A percentile compares a stretch with the other conserved stretches of the same genome.
phyloP scores from a whole-genome alignment of 1,140 invertebrate genomes.

The Aradophagus sp. region DNA sequence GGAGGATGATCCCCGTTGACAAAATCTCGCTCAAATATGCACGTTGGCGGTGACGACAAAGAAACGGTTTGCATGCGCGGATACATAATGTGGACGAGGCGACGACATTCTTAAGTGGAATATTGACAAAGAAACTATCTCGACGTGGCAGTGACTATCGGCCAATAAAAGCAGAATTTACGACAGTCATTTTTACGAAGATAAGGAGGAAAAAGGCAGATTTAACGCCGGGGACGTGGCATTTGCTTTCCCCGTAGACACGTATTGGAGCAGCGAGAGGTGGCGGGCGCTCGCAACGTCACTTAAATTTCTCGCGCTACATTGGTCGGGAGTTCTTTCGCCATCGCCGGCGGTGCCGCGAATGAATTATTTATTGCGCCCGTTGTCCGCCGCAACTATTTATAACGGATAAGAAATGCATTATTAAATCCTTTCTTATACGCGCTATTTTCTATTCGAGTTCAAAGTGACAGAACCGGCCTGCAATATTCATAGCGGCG shows the following conservation, averaged over 20 bases:
- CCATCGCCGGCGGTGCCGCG: constrained; percentile 30
- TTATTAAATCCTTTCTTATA: constrained; percentile 51
- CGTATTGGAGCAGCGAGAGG: constrained; percentile 52
- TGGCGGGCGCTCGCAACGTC: constrained; percentile 50
- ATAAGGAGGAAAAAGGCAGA: constrained; percentile 54
- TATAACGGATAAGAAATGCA: constrained; percentile 53
- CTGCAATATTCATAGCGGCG: constrained; percentile 25
- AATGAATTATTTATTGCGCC: constrained; percentile 59
- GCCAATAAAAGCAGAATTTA: constrained; percentile 60
- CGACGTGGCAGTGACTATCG: constrained; percentile 42
- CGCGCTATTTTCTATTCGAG: constrained; percentile 25
- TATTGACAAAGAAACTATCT: constrained; percentile 56
- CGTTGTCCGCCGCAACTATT: constrained; percentile 53
- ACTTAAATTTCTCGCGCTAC: constrained; percentile 59
- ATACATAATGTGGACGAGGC: constrained; percentile 39
- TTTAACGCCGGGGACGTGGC: constrained; percentile 53
- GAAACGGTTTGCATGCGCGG: constrained; percentile 31
- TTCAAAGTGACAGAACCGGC: constrained; percentile 25
- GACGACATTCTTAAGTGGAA: constrained; percentile 47
- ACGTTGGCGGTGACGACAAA: constrained; percentile 23
- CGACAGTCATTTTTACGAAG: constrained; percentile 56
- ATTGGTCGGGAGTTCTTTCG: constrained; percentile 45
- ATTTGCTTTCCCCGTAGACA: constrained; percentile 55
- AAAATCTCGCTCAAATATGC: constrained; percentile 26
- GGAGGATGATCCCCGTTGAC: constrained; percentile 24